Evolutionary conservation across 2,888 invertebrate genomes (phyloP), one percentile per base, ranked within the genome.

Genomic region (Caenorhabditis angaria): DNA sequence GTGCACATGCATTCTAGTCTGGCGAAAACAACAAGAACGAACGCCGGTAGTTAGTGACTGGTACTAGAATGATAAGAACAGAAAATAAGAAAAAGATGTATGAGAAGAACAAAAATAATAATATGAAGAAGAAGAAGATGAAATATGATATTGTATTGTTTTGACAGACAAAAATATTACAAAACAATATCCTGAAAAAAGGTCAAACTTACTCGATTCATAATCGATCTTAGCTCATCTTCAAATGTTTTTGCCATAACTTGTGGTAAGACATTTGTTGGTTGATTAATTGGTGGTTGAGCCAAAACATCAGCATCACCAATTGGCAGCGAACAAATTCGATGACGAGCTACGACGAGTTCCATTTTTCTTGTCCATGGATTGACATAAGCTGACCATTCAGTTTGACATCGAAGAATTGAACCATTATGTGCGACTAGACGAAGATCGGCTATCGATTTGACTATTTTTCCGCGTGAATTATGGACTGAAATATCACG

Each of bases 291-390:
- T 1, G 69, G 50, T 10, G 78, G 78, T 3, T 70, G 47, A 1
- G 67, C 48, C 25, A 82, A 56, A n/a, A 82, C 82, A 53, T 82
- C 78, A 20, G 76, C 71, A 29, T 80, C 79, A 59, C 81, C 80
- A 56, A 82, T 70, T 6, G 80, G 82, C 2, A 70, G 73, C 3
- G 70, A 74, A 25, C 76, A 66, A 51, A 81, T 78, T n/a, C 74
- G 60, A 62, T 85, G 85, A 87, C 94, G 92, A 32, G 94, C 94
- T 81, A 92, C 92, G 61, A 96, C 92, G 88, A 94, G 94, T 87
- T 96, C 95, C 61, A 96, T 89, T 88, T 93, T 92, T 86, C 92
- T 92, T 0, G 94, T 93, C 95, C 95, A 96, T 0, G 95, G 95
- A 89, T 96, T 95, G 55, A 94, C 91, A 87, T 94, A 95, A 74